Evolutionary conservation across 2,113 vertebrate species (phyloP).

Genomic region (Canis aureus): DNA sequence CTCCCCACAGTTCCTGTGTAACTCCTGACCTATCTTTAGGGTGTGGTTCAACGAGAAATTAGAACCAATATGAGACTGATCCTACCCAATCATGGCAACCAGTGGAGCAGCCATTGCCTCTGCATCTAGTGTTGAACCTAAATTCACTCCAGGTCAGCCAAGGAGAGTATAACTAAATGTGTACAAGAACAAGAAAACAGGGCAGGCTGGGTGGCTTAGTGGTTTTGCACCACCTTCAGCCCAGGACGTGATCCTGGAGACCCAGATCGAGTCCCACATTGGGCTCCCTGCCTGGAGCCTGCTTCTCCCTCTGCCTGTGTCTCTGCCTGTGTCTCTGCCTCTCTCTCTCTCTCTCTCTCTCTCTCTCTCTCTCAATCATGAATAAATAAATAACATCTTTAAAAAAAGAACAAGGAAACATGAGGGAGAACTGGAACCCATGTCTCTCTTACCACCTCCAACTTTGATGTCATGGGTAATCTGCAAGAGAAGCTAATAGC

Average conservation of each 20-base stretch:
- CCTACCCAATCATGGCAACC: neutral
- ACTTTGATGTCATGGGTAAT: neutral
- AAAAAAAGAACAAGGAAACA: neutral
- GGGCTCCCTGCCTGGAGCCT: too few species aligned
- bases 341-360: too few species aligned
- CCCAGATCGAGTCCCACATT: too few species aligned
- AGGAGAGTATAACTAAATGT: neutral
- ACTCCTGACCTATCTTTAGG: neutral
- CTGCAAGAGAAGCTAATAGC: neutral
- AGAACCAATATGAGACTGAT: neutral
- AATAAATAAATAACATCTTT: too few species aligned
- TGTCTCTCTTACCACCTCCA: neutral
- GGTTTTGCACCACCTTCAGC: too few species aligned
- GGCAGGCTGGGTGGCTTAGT: too few species aligned
- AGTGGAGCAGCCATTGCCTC: neutral
- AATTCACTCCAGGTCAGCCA: neutral
- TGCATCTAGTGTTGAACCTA: neutral
- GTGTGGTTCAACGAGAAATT: neutral
- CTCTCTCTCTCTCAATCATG: too few species aligned
- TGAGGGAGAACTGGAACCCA: neutral
- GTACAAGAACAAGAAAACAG: neutral
- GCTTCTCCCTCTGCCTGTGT: too few species aligned
- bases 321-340: too few species aligned
- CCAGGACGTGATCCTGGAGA: too few species aligned
- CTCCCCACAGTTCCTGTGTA: neutral